A percentile compares a stretch with the other conserved stretches of the same genome.
These are phyloP conservation scores for Eilema griseolum DNA, from an alignment of 2,888 invertebrate species.

Conservation along the genomic window DNA sequence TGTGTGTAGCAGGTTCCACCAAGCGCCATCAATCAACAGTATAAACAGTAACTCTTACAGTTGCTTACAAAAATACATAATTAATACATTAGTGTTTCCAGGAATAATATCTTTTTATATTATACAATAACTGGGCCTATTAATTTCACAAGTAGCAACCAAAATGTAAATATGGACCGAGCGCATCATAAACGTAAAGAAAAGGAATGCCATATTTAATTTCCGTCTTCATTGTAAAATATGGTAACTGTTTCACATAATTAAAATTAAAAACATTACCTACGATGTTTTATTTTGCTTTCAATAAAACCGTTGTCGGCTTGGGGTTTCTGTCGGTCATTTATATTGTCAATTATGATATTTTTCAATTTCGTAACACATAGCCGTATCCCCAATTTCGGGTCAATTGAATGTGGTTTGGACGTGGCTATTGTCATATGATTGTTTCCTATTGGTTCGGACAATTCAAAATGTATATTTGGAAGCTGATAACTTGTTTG, in stretches of 20 bases:
- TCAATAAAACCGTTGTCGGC: constrained; percentile 23
- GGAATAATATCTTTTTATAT: background rate
- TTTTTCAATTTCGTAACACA: constrained; percentile 41
- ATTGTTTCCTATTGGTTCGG: constrained; percentile 34
- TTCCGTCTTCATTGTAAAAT: constrained; percentile 27
- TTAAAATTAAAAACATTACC: constrained; percentile 22
- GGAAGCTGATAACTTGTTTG: constrained; percentile 13
- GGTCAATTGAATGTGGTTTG: constrained; percentile 41
- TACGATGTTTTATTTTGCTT: constrained; percentile 23
- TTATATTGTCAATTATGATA: constrained; percentile 41
- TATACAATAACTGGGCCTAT: background rate
- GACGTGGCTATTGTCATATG: constrained; percentile 32
- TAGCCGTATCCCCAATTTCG: constrained; percentile 35
- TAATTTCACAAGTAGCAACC: background rate
- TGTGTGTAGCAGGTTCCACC: no score
- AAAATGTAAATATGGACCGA: constrained; percentile 9
- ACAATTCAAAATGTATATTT: constrained; percentile 16
- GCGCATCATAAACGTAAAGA: constrained; percentile 20
- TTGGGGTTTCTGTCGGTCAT: constrained; percentile 21
- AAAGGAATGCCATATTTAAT: constrained; percentile 28
- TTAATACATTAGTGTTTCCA: background rate
- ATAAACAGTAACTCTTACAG: no score
- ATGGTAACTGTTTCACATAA: constrained; percentile 25
- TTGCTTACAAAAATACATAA: background rate
- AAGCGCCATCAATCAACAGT: no score